Evolutionary conservation across 2,113 vertebrate genomes (phyloP).

Genomic region (Dascyllus trimaculatus): DNA sequence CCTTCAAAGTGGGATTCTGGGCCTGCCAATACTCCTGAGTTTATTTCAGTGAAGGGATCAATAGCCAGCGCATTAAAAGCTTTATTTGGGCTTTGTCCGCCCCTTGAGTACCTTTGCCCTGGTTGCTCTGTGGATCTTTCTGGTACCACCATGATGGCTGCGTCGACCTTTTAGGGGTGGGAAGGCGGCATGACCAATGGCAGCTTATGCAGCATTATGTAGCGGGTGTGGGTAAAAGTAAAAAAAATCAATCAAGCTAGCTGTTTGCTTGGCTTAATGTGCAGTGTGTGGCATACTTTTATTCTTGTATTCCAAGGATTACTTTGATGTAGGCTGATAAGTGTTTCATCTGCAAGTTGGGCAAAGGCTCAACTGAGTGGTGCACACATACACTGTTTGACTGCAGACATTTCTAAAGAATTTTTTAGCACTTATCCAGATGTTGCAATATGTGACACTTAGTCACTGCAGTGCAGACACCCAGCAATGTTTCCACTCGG

Average conservation of each 20-base stretch:
- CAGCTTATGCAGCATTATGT: constrained; percentile 12
- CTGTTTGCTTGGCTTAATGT: constrained; percentile 13
- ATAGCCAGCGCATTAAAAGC: constrained; percentile 86
- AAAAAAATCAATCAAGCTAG: constrained; percentile 9
- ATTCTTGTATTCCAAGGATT: constrained; percentile 25
- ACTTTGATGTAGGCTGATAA: constrained; percentile 34
- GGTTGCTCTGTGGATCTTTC: constrained; percentile 68
- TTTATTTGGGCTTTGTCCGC: constrained; percentile 85
- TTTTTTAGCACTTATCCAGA: constrained; percentile 55
- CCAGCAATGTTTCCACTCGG: constrained; percentile 52
- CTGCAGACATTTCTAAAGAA: background rate
- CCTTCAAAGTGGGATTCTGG: constrained; percentile 87
- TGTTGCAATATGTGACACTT: constrained; percentile 56
- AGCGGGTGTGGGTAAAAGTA: background rate
- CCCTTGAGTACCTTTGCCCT: constrained; percentile 76
- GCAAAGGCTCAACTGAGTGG: constrained; percentile 6
- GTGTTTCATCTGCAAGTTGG: constrained; percentile 35
- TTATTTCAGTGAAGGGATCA: constrained; percentile 86
- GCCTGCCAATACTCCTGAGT: constrained; percentile 86
- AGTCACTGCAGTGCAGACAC: constrained; percentile 34
- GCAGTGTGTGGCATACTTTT: constrained; percentile 18
- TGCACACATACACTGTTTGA: background rate
- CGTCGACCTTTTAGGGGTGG: constrained; percentile 46
- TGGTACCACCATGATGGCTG: constrained; percentile 50
- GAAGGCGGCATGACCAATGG: constrained; percentile 28